These are phyloP conservation scores for Diabrotica virgifera DNA, from an alignment of 1,140 invertebrate species.

Conservation along the genomic window DNA sequence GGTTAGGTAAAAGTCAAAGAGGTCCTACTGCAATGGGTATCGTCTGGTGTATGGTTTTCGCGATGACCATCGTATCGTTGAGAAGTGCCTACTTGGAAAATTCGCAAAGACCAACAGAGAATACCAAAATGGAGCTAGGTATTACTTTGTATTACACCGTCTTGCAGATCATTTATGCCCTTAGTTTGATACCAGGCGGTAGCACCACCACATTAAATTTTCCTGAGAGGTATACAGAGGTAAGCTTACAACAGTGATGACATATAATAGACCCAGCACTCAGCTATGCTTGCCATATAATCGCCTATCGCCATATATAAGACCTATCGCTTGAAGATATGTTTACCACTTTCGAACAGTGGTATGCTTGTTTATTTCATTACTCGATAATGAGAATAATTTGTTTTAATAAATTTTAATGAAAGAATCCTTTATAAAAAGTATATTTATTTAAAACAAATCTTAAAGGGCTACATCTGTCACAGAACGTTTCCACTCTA, in stretches of 20 bases:
- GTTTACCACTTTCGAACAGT: too few relatives aligned
- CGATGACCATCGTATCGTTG: slow-evolving; percentile 59
- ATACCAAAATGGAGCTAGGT: slow-evolving; percentile 46
- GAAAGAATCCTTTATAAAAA: too few relatives aligned
- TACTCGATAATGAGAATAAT: too few relatives aligned
- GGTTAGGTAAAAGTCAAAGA: slow-evolving; percentile 62
- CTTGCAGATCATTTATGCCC: slow-evolving; percentile 57
- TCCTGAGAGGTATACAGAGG: slow-evolving; percentile 31
- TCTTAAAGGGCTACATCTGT: too few relatives aligned
- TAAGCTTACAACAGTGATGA: slow-evolving; percentile 17
- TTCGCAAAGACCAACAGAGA: slow-evolving; percentile 44
- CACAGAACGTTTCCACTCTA: too few relatives aligned
- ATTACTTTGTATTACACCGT: slow-evolving; percentile 53
- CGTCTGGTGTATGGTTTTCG: slow-evolving; percentile 62
- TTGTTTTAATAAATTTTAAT: too few relatives aligned
- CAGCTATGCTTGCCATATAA: too few relatives aligned
- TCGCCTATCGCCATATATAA: too few relatives aligned
- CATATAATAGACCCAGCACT: too few relatives aligned
- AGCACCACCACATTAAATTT: slow-evolving; percentile 35
- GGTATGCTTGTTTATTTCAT: too few relatives aligned
- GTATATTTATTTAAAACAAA: too few relatives aligned
- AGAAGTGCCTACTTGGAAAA: slow-evolving; percentile 45
- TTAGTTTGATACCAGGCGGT: slow-evolving; percentile 61
- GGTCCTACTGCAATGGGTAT: slow-evolving; percentile 68
- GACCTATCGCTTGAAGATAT: too few relatives aligned